Base-by-base conservation (phyloP, 2,113 vertebrate species). In the Microtus ochrogaster region DNA sequence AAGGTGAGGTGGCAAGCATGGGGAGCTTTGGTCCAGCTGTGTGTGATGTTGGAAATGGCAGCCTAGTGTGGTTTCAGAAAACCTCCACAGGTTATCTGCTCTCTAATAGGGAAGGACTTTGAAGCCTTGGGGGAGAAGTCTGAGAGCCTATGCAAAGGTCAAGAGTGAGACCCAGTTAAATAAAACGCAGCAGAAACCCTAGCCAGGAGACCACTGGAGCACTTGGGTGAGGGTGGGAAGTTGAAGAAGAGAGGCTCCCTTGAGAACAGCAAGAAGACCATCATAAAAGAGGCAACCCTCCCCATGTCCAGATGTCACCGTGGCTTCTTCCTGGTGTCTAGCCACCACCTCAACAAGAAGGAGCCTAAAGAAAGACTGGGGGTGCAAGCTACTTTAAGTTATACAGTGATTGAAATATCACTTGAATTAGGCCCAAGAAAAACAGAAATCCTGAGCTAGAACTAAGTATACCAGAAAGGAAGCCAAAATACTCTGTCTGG, bases 1-100 rank as follows among this genome's bases (percentile, higher is more conserved):
- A 77, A 22, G 36, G 44, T 7, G 21, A 14, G 0, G 1, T 11
- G 2, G 33, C 22, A 68, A 49, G 52, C 24, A 6, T 1, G 0
- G 36, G 33, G 10, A 70, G 11, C 9, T 44, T 26, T 17, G 14
- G n/a, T 61, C 63, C 88, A 79, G 58, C 55, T n/a, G 24, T 21
- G 52, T 44, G 52, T 58, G 66, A 86, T 2, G 8, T 33, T 14
- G 7, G 76, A 36, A 44, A 22, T 13, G 22, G 74, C 3, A 5
- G 33, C 66, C 78, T n/a, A 41, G 24, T 44, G 65, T 4, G 39
- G 41, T 17, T 78, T 65, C 0, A 12, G 63, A 68, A 12, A 30
- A 39, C 16, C 55, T 16, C 41, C 24, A 21, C 10, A 47, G 33
- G 16, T 52, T 4, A 39, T 44, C 66, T 39, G 12, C 28, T 70